These are phyloP conservation scores for Rhadina sibilatrix DNA, from an alignment of 2,113 vertebrate genomes.

Conservation along the genomic window DNA sequence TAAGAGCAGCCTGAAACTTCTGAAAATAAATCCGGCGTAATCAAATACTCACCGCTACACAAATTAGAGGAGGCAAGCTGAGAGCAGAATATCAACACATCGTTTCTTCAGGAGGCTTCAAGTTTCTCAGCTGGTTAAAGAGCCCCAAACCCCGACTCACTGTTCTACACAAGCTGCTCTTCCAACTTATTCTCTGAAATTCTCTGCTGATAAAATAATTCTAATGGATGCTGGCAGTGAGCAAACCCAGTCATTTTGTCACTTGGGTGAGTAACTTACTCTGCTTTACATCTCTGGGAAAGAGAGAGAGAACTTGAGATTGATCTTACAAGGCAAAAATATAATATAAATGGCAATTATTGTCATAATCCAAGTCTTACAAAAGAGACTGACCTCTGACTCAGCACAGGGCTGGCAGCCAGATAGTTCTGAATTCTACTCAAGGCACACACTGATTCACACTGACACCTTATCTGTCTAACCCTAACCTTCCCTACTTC, in stretches of 20 bases:
- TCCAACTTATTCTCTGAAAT: background rate
- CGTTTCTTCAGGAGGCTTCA: conserved; percentile 10
- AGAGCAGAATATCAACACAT: conserved; percentile 55
- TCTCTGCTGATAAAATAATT: background rate
- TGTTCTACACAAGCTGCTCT: background rate
- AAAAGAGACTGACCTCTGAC: conserved; percentile 55
- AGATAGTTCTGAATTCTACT: conserved; percentile 5
- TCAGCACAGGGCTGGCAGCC: conserved; percentile 49
- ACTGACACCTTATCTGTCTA: conserved; percentile 26
- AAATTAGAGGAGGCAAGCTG: conserved; percentile 40
- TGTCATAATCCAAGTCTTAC: conserved; percentile 47
- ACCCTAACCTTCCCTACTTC: conserved; percentile 3
- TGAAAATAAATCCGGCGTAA: conserved; percentile 70
- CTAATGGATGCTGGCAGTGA: background rate
- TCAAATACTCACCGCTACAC: conserved; percentile 62
- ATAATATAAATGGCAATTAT: conserved; percentile 43
- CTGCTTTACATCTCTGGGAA: conserved; percentile 7
- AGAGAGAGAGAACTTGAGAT: conserved; percentile 12
- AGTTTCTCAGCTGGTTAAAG: conserved; percentile 24
- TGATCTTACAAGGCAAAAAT: conserved; percentile 36
- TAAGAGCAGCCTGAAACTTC: conserved; percentile 66
- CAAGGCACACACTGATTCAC: conserved; percentile 8
- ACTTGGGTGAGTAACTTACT: background rate
- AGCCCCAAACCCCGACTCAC: background rate
- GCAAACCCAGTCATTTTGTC: background rate